phyloP scores from a whole-genome alignment of 2,888 invertebrate genomes.

The Autographa gamma region DNA sequence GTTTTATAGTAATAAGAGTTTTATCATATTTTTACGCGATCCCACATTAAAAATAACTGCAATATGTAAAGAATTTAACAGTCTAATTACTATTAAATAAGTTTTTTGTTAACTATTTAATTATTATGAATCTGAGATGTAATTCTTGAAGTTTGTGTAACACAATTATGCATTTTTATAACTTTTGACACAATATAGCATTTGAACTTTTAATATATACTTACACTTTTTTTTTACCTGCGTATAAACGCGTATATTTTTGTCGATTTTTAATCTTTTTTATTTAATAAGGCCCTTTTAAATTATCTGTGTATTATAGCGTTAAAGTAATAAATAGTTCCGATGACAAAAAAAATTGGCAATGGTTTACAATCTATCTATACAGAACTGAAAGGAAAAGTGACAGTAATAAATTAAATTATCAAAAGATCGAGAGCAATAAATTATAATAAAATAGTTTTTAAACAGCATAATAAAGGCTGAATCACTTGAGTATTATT shows the following conservation, averaged over 20 bases:
- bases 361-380: too few relatives aligned
- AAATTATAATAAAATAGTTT: too few relatives aligned
- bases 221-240: slow-evolving; percentile 4
- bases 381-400: too few relatives aligned
- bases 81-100: not conserved
- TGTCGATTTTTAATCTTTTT: not conserved
- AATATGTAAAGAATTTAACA: slow-evolving; percentile 3
- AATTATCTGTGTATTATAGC: not conserved
- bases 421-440: too few relatives aligned
- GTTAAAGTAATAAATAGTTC: not conserved
- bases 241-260: not conserved
- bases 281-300: not conserved
- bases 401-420: too few relatives aligned
- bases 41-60: not conserved
- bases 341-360: too few relatives aligned
- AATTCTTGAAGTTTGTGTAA: not conserved
- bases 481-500: too few relatives aligned
- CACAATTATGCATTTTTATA: slow-evolving; percentile 26
- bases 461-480: too few relatives aligned
- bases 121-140: not conserved
- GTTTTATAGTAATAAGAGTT: slow-evolving; percentile 25
- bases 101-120: not conserved
- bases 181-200: slow-evolving; percentile 13
- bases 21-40: slow-evolving; percentile 14
- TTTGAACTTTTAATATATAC: slow-evolving; percentile 18